These are phyloP conservation scores for Borostomias antarcticus DNA, from an alignment of 2,797 vertebrate species.

Conservation along the genomic window DNA sequence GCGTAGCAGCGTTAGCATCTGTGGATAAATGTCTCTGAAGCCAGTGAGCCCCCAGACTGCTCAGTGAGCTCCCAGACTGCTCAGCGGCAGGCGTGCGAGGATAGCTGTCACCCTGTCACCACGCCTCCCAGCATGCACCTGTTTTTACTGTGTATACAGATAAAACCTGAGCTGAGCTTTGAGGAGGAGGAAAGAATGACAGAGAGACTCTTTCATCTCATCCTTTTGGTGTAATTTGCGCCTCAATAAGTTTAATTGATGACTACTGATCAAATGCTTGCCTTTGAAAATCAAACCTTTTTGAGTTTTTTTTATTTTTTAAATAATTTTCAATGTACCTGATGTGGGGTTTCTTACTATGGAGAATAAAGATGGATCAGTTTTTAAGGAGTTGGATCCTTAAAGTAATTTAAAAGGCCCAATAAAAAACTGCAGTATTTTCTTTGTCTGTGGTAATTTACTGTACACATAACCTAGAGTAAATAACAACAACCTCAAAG, in stretches of 20 bases:
- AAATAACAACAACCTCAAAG: background rate
- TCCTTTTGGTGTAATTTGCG: conserved; percentile 76
- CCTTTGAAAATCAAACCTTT: conserved; percentile 78
- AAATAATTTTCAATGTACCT: conserved; percentile 79
- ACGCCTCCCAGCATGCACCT: conserved; percentile 68
- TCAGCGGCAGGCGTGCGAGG: conserved; percentile 70
- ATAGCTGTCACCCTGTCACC: conserved; percentile 79
- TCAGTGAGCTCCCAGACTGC: conserved; percentile 69
- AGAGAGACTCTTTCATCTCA: conserved; percentile 81
- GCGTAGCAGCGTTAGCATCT: too few species aligned
- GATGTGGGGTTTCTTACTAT: conserved; percentile 59
- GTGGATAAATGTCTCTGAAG: conserved; percentile 67
- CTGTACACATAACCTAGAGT: background rate
- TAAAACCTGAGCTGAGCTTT: conserved; percentile 67
- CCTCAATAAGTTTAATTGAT: conserved; percentile 81
- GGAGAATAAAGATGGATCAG: conserved; percentile 52
- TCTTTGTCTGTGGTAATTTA: background rate
- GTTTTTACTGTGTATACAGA: conserved; percentile 48
- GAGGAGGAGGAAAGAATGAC: conserved; percentile 72
- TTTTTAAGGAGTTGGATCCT: conserved; percentile 47
- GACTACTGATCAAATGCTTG: conserved; percentile 82
- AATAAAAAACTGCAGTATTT: background rate
- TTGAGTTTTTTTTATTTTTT: conserved; percentile 70
- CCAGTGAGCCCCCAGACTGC: conserved; percentile 55
- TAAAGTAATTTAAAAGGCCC: conserved; percentile 26